These are phyloP conservation scores for Oscheius onirici DNA, from an alignment of 2,888 invertebrate genomes.

Conservation along the genomic window DNA sequence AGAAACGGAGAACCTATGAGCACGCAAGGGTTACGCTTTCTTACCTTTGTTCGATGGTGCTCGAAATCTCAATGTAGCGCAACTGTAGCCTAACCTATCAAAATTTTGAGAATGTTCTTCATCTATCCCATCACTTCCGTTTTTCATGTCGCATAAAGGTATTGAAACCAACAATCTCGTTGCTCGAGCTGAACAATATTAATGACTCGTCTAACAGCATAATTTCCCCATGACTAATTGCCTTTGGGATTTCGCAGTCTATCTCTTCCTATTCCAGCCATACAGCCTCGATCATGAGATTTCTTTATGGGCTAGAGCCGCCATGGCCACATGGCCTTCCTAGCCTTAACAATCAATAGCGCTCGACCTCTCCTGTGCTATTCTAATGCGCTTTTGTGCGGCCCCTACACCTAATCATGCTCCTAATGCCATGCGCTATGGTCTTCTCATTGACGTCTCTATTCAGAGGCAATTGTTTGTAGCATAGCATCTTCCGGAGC, in stretches of 20 bases:
- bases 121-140: too few species aligned
- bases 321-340: conserved; percentile 31
- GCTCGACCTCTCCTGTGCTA: conserved; percentile 27
- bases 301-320: conserved; percentile 29
- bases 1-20: too few species aligned
- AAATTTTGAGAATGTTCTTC: too few species aligned
- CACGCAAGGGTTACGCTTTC: too few species aligned
- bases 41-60: too few species aligned
- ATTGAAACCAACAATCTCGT: too few species aligned
- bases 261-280: conserved; percentile 3
- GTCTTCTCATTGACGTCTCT: background rate
- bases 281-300: conserved; percentile 22
- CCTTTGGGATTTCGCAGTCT: conserved; percentile 19
- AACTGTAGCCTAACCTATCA: too few species aligned
- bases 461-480: background rate
- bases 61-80: too few species aligned
- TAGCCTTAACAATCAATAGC: conserved; percentile 28
- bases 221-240: conserved; percentile 2
- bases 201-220: too few species aligned
- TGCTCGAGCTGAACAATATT: too few species aligned
- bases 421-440: conserved; percentile 8
- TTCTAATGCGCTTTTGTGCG: conserved; percentile 28
- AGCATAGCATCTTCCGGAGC: background rate
- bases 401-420: conserved; percentile 21
- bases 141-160: too few species aligned